phyloP scores from a whole-genome alignment of 2,888 invertebrate genomes.

The Drosophila maculinotata region DNA sequence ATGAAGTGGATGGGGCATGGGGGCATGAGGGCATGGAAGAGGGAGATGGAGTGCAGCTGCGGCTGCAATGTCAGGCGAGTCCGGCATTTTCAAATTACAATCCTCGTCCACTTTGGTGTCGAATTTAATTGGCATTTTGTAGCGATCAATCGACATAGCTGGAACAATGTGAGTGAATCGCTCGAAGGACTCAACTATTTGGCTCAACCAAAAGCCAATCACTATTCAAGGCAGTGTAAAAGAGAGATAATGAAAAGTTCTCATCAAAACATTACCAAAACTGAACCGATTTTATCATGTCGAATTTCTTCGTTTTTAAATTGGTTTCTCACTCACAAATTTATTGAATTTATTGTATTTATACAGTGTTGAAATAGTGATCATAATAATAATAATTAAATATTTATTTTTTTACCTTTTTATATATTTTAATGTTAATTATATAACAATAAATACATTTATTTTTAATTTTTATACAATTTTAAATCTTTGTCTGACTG shows the following conservation, averaged over 20 bases:
- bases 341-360: no score
- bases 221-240: neutral
- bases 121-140: constrained; percentile 55
- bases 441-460: no score
- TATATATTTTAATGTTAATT: no score
- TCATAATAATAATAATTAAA: no score
- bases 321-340: no score
- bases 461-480: no score
- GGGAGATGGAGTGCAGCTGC: constrained; percentile 4
- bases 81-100: constrained; percentile 58
- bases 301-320: no score
- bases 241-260: neutral
- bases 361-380: no score
- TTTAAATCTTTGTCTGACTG: no score
- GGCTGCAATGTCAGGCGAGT: constrained; percentile 10
- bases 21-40: neutral
- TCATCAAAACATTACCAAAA: constrained; percentile 1
- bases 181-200: neutral
- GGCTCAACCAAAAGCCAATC: neutral
- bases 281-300: neutral
- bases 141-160: constrained; percentile 35
- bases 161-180: constrained; percentile 28
- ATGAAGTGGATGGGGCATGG: neutral
- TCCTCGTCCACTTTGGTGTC: constrained; percentile 18
- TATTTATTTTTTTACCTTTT: no score